A percentile compares a stretch with the other conserved stretches of the same genome.
phyloP scores from a whole-genome alignment of 2,888 invertebrate genomes.

The Cephus rjabovi region DNA sequence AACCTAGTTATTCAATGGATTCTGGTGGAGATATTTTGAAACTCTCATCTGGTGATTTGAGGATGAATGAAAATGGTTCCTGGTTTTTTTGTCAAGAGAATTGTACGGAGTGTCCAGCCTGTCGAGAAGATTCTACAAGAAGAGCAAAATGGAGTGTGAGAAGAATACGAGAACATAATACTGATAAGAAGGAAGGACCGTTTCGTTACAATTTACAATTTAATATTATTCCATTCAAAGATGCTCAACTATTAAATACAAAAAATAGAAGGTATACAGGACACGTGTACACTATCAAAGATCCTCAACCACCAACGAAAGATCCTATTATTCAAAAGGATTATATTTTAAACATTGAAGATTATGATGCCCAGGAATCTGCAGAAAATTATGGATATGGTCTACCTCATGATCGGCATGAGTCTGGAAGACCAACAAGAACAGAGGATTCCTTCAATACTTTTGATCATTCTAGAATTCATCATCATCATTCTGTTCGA shows the following conservation, averaged over 20 bases:
- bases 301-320: not conserved
- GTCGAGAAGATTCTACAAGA: not conserved
- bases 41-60: constrained; percentile 1
- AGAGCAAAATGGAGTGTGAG: constrained; percentile 73
- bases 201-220: constrained; percentile 77
- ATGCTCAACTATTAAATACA: constrained; percentile 33
- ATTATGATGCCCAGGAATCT: not conserved
- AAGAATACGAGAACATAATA: constrained; percentile 73
- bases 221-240: constrained; percentile 72
- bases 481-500: not conserved
- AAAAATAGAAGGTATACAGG: not conserved
- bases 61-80: not conserved
- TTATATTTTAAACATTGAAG: not conserved
- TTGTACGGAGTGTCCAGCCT: not conserved
- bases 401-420: not conserved
- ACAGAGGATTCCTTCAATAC: not conserved
- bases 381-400: not conserved
- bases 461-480: not conserved
- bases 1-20: not conserved
- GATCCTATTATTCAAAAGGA: not conserved
- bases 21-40: not conserved
- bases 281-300: not conserved
- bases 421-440: not conserved
- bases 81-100: constrained; percentile 1
- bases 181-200: constrained; percentile 60